A percentile compares a stretch with the other conserved stretches of the same genome.
Evolutionary conservation across 2,113 vertebrate species (phyloP).

Genomic region (Catharus bicknelli): DNA sequence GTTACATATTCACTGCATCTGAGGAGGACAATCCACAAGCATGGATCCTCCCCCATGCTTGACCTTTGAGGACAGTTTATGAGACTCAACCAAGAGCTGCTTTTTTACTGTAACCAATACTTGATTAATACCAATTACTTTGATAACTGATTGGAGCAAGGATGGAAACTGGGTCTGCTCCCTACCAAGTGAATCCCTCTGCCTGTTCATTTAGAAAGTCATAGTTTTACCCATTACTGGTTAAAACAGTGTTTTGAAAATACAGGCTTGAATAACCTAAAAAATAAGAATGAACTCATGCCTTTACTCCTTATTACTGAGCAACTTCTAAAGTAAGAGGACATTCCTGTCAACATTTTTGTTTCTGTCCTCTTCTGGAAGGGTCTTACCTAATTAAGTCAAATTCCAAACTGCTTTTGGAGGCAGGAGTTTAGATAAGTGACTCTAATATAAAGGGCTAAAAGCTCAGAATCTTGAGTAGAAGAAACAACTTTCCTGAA

Average conservation of each 20-base stretch:
- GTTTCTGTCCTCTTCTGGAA: neutral
- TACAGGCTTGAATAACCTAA: neutral
- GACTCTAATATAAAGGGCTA: neutral
- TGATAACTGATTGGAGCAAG: neutral
- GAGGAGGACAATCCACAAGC: neutral
- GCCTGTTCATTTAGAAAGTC: neutral
- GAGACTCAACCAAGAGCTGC: neutral
- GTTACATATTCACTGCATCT: neutral
- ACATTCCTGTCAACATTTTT: neutral
- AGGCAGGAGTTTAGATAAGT: neutral
- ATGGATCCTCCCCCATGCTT: too few relatives aligned
- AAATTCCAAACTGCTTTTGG: neutral
- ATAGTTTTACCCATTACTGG: neutral
- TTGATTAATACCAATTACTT: neutral
- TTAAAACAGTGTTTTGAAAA: constrained; percentile 21
- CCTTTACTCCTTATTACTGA: neutral
- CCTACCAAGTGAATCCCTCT: neutral
- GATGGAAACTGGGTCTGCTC: neutral
- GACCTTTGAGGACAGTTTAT: neutral
- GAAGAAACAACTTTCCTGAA: neutral
- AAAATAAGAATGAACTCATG: neutral
- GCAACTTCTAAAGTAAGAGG: neutral
- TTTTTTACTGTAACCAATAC: neutral
- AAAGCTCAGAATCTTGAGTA: neutral
- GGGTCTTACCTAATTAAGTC: neutral